A percentile compares a stretch with the other conserved stretches of the same genome.
These are phyloP conservation scores for Liodrosophila aerea DNA, from an alignment of 2,888 invertebrate genomes.

Conservation along the genomic window DNA sequence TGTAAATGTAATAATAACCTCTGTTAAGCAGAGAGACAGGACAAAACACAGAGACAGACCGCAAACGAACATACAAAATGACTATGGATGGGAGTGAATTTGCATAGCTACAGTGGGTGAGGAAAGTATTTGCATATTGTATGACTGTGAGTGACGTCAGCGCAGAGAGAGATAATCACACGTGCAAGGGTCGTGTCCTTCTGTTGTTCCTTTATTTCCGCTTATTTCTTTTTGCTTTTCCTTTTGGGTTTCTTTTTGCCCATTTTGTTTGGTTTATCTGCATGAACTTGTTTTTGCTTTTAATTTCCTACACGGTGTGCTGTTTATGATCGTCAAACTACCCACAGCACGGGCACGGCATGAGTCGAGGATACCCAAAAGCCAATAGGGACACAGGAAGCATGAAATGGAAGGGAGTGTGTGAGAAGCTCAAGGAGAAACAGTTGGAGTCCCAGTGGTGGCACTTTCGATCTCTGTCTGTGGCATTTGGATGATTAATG, in stretches of 20 bases:
- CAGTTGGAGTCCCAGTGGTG: constrained; percentile 33
- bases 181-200: constrained; percentile 47
- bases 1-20: constrained; percentile 67
- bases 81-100: constrained; percentile 35
- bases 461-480: constrained; percentile 78
- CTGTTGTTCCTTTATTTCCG: constrained; percentile 58
- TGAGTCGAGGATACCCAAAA: not conserved
- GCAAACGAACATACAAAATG: constrained; percentile 50
- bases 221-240: constrained; percentile 26
- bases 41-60: constrained; percentile 51
- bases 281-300: constrained; percentile 66
- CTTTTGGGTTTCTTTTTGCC: constrained; percentile 12
- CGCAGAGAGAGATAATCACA: constrained; percentile 52
- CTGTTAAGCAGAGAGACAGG: constrained; percentile 52
- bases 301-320: constrained; percentile 69
- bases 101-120: constrained; percentile 58
- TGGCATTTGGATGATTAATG: constrained; percentile 77
- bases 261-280: constrained; percentile 36
- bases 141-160: constrained; percentile 43
- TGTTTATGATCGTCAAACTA: constrained; percentile 66
- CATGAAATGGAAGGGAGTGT: not conserved
- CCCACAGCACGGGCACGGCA: constrained; percentile 2
- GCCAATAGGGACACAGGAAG: constrained; percentile 16
- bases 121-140: constrained; percentile 72
- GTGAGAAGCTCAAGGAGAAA: constrained; percentile 1